Base-by-base conservation (phyloP, 1,140 invertebrate genomes). In the Leptinotarsa lineolata region DNA sequence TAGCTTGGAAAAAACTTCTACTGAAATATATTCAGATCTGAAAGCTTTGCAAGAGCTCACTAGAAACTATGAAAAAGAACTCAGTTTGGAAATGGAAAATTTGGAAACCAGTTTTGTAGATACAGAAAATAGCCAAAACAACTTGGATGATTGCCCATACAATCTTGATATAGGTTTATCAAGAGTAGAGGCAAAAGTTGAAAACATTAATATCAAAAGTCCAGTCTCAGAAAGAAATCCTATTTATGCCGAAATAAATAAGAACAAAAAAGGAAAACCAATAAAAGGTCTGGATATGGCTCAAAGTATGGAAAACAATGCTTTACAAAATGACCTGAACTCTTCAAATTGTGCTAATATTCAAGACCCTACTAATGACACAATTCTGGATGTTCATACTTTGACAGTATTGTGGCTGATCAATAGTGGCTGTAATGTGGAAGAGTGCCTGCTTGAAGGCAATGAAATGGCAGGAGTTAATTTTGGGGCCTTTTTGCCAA, bases 361-460 rank as follows among this genome's bases (percentile, higher is more conserved):
- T 1, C 71, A 74, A 46, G 67, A 61, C 18, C 68, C 70, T n/a
- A 54, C 64, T n/a, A 74, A 72, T 16, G 72, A 74, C 18, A 77
- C 81, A 48, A 72, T 79, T 1, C 67, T 91, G 15, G 90, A 92
- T 74, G 83, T 88, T 8, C 90, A 92, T 77, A 89, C 89, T 0
- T 82, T 92, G 45, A 88, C 90, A 20, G 86, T 91, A 5, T 83
- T 92, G 0, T 92, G 91, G 91, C 86, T 92, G 66, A 85, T 92
- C 46, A 86, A 89, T 72, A 91, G 89, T 30, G 89, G 90, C 0
- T 91, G 89, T 45, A 87, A 89, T 8, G 87, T 92, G 20, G 89
- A 91, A 44, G 87, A 90, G 1, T 91, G 90, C 67, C 85, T 92
- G 66, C 83, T 90, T 63, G 87, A 86, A 63, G 88, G 87, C 59